These are phyloP conservation scores for Saguinus imperator DNA, from an alignment of 2,113 vertebrate species.

Conservation along the genomic window DNA sequence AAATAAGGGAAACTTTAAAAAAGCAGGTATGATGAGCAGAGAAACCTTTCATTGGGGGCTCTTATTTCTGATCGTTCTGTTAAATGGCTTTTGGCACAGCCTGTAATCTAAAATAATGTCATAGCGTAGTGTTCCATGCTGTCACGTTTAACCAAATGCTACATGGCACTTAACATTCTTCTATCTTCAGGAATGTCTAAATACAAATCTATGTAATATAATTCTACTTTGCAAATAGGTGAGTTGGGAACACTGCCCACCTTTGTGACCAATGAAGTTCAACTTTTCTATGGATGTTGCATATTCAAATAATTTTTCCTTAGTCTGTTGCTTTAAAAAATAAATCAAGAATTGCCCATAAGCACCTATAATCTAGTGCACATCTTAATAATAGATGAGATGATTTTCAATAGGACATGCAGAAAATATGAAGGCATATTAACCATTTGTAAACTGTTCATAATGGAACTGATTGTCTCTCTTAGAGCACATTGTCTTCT, in stretches of 20 bases:
- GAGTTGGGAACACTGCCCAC: conserved; percentile 28
- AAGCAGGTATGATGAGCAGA: conserved; percentile 51
- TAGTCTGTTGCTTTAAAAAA: conserved; percentile 62
- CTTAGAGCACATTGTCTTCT: conserved; percentile 23
- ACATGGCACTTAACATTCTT: conserved; percentile 66
- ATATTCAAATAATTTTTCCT: conserved; percentile 35
- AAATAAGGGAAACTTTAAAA: conserved; percentile 74
- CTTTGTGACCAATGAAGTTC: conserved; percentile 37
- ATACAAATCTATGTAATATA: conserved; percentile 18
- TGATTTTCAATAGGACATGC: conserved; percentile 68
- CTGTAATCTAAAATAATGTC: conserved; percentile 65
- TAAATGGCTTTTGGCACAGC: conserved; percentile 66
- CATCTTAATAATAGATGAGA: conserved; percentile 76
- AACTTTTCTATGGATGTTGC: neutral
- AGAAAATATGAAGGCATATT: conserved; percentile 65
- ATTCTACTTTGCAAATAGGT: conserved; percentile 47
- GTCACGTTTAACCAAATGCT: conserved; percentile 73
- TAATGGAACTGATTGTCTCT: conserved; percentile 61
- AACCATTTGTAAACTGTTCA: conserved; percentile 70
- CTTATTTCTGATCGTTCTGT: conserved; percentile 35
- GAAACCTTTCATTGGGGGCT: conserved; percentile 47
- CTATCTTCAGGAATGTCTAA: conserved; percentile 62
- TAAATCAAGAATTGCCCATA: conserved; percentile 59
- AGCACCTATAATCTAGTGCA: conserved; percentile 67
- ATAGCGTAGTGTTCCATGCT: conserved; percentile 35